These are phyloP conservation scores for Catharus bicknelli DNA, from an alignment of 2,113 vertebrate genomes.

Conservation along the genomic window DNA sequence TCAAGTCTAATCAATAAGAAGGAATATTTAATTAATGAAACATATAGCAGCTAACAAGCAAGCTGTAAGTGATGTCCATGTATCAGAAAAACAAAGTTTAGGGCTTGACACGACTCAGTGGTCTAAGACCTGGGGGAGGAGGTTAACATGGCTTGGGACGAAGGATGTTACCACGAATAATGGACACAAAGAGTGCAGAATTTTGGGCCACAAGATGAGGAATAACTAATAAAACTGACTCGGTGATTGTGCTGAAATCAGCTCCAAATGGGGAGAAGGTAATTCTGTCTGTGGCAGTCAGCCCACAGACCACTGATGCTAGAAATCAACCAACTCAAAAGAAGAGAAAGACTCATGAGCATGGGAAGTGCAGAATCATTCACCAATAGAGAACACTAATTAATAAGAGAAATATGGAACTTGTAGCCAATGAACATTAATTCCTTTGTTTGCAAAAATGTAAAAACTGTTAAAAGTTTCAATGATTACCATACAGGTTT, in stretches of 20 bases:
- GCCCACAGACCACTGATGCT: neutral
- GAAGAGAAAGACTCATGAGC: neutral
- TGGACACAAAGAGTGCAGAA: neutral
- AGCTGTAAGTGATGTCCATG: neutral
- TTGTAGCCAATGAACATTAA: neutral
- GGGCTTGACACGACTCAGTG: neutral
- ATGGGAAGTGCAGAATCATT: neutral
- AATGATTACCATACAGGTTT: neutral
- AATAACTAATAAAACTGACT: neutral
- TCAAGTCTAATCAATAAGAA: neutral
- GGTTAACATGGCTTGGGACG: neutral
- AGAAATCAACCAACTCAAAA: neutral
- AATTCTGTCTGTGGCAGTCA: neutral
- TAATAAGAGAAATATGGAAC: neutral
- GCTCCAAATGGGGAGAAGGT: neutral
- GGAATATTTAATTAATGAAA: neutral
- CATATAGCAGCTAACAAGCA: neutral
- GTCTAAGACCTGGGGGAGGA: neutral
- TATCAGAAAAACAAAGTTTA: neutral
- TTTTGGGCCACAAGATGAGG: neutral
- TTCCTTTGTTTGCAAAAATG: neutral
- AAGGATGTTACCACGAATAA: neutral
- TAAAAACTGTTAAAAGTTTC: neutral
- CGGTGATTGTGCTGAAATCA: neutral
- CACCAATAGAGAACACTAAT: neutral